Base-by-base conservation (phyloP, 2,797 vertebrate species). In the Lophius americanus region DNA sequence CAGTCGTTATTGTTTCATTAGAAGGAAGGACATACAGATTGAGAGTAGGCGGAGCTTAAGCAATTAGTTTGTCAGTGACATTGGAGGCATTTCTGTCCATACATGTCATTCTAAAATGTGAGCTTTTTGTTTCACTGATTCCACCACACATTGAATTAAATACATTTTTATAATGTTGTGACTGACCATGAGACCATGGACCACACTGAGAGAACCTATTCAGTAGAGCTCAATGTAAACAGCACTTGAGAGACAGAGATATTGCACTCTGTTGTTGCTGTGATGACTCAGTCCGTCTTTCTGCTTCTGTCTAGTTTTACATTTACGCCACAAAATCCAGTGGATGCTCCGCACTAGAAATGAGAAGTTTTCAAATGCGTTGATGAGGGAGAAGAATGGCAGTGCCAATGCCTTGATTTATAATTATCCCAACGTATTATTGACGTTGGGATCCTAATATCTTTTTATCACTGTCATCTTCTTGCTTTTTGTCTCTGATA, bases 261-360 rank as follows among this genome's bases (percentile, higher is more conserved):
- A 13, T 12, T 35, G 9, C 0, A 3, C 13, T 4, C 35, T 61
- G 42, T 42, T 78, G 70, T 81, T 80, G 72, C 70, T 70, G 61
- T 81, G 78, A 69, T 68, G 8, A 72, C 66, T 42, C 6, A 60
- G 39, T 53, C 41, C 49, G 56, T 36, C 43, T 36, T 39, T 64
- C 37, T 51, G 41, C 55, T 43, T 75, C 33, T 36, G 36, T 74
- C 48, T 82, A 42, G 46, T 70, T 85, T 65, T 70, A 63, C 42
- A 60, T 70, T 54, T 43, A 60, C 6, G 7, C n/a, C n/a, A n/a
- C n/a, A n/a, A n/a, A n/a, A n/a, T n/a, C n/a, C n/a, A n/a, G n/a
- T n/a, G n/a, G n/a, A n/a, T n/a, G n/a, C n/a, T n/a, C n/a, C n/a
- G n/a, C n/a, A n/a, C n/a, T n/a, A n/a, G 68, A 77, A 78, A 73